Evolutionary conservation across 2,113 vertebrate genomes (phyloP).

Genomic region (Hipposideros armiger): DNA sequence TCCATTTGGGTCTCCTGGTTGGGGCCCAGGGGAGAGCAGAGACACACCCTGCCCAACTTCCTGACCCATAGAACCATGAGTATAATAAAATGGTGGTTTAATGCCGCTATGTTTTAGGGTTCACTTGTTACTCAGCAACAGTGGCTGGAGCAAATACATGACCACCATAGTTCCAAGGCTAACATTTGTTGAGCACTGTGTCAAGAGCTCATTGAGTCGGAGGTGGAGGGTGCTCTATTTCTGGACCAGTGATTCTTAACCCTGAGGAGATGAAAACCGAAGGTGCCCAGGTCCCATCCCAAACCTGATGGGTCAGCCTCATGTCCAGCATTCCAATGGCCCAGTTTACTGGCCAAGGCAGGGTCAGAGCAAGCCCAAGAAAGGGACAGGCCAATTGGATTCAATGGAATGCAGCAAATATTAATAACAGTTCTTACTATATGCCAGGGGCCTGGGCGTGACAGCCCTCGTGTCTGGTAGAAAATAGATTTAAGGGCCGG

Average conservation of each 20-base stretch:
- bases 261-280: neutral
- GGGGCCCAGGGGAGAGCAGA: neutral
- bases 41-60: neutral
- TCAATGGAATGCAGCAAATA: neutral
- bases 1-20: too few relatives aligned
- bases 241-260: neutral
- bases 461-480: neutral
- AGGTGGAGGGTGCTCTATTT: neutral
- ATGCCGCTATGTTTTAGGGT: accelerated
- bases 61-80: neutral
- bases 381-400: neutral
- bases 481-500: neutral
- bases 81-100: accelerated
- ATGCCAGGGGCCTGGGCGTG: neutral
- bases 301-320: neutral
- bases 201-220: neutral
- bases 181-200: neutral
- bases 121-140: neutral
- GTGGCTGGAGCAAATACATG: neutral
- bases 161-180: accelerated
- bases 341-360: neutral
- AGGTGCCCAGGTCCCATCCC: neutral
- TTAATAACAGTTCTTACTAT: accelerated
- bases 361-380: neutral
- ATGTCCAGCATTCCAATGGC: accelerated